Percentiles rank a stretch among this genome's conserved stretches.
phyloP scores from a whole-genome alignment of 2,888 invertebrate species.

The Miltochrista miniata region DNA sequence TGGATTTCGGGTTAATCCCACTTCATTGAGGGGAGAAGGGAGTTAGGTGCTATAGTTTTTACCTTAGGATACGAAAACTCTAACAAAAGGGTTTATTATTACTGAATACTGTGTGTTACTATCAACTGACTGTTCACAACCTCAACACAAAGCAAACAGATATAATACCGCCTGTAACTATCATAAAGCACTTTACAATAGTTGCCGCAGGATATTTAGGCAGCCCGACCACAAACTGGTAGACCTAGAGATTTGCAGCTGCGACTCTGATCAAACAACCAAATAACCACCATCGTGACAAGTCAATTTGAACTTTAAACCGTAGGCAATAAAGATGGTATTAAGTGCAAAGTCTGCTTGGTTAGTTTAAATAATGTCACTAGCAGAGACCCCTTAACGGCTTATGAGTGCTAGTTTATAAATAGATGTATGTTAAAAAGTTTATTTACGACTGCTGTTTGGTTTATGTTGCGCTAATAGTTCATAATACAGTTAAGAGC shows the following conservation, averaged over 20 bases:
- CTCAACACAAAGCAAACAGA: constrained; percentile 28
- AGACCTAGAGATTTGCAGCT: constrained; percentile 63
- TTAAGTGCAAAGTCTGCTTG: background rate
- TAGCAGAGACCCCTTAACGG: constrained; percentile 28
- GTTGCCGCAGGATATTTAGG: constrained; percentile 60
- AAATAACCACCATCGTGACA: background rate
- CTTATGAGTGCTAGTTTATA: constrained; percentile 35
- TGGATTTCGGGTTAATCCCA: too few species aligned
- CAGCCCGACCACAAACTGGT: constrained; percentile 62
- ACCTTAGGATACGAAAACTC: too few species aligned
- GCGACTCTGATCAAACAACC: constrained; percentile 40
- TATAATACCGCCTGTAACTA: constrained; percentile 27
- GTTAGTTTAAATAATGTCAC: constrained; percentile 26
- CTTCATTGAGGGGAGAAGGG: too few species aligned
- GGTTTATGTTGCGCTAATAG: constrained; percentile 3
- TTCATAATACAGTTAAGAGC: too few species aligned
- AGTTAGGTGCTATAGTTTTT: too few species aligned
- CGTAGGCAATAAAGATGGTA: background rate
- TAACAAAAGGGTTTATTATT: too few species aligned
- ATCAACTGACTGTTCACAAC: background rate
- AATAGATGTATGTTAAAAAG: constrained; percentile 33
- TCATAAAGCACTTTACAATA: constrained; percentile 46
- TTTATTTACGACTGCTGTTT: constrained; percentile 25
- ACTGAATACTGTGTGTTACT: background rate
- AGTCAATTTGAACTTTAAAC: constrained; percentile 15